Conservation (phyloP, 2,888 invertebrate species). For the Trichogramma dendrolimi region DNA sequence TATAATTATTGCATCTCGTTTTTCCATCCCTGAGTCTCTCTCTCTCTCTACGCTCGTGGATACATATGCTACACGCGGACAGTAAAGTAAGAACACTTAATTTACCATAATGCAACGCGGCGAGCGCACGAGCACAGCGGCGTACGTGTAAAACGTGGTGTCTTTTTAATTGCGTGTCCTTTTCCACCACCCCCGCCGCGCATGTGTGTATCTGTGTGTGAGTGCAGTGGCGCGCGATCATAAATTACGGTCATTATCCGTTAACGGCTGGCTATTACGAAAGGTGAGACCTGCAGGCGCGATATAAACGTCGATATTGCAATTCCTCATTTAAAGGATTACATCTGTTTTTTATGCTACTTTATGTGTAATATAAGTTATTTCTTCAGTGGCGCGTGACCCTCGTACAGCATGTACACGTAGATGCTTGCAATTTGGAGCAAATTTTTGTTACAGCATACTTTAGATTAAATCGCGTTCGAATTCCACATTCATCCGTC, state of each 20-base stretch:
- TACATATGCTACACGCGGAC: not conserved
- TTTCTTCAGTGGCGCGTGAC: too few relatives aligned
- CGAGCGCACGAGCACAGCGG: not conserved
- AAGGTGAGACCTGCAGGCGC: conserved; percentile 36
- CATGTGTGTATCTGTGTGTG: too few relatives aligned
- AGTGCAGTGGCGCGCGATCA: conserved; percentile 32
- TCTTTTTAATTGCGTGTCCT: conserved; percentile 37
- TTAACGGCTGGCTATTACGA: conserved; percentile 40
- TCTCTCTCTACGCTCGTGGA: not conserved
- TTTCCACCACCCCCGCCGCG: not conserved
- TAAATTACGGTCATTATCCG: conserved; percentile 42
- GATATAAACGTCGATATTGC: conserved; percentile 34
- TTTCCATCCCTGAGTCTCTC: not conserved
- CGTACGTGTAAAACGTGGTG: conserved; percentile 22
- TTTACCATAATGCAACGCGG: conserved; percentile 6
- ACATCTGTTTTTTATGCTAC: too few relatives aligned
- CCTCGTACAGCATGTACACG: too few relatives aligned
- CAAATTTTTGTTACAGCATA: too few relatives aligned
- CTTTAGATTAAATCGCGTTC: too few relatives aligned
- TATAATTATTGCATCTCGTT: conserved; percentile 18
- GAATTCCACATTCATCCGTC: too few relatives aligned
- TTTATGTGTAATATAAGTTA: too few relatives aligned
- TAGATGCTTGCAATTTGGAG: too few relatives aligned
- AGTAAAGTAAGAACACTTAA: conserved; percentile 6
- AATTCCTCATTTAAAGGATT: conserved; percentile 8